A percentile compares a stretch with the other conserved stretches of the same genome.
Evolutionary conservation across 2,888 invertebrate species (phyloP).

Genomic region (Glaucopsyche alexis): DNA sequence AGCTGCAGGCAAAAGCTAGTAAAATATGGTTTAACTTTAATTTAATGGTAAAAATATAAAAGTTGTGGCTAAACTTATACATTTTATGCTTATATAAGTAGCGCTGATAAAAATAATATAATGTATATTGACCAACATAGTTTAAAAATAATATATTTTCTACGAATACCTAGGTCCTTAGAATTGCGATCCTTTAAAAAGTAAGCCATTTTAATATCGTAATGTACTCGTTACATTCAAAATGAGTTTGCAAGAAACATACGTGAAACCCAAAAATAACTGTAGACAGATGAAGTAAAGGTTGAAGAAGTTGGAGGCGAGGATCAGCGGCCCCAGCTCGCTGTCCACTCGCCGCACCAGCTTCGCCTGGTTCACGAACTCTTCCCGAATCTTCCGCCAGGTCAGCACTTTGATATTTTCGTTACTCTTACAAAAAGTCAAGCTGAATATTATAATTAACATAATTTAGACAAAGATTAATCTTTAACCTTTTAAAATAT

Average conservation of each 20-base stretch:
- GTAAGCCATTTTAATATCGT: too few species aligned
- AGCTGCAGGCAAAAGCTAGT: too few species aligned
- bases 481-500: too few species aligned
- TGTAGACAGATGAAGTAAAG: slow-evolving; percentile 86
- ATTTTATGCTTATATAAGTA: too few species aligned
- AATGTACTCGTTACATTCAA: too few species aligned
- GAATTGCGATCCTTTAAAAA: too few species aligned
- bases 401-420: slow-evolving; percentile 48
- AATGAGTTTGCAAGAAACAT: slow-evolving; percentile 48
- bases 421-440: slow-evolving; percentile 42
- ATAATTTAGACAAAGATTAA: too few species aligned
- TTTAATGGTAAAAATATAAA: background rate
- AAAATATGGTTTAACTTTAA: background rate
- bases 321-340: slow-evolving; percentile 78
- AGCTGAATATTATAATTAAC: too few species aligned
- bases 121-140: too few species aligned
- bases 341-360: slow-evolving; percentile 80
- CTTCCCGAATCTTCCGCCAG: slow-evolving; percentile 83
- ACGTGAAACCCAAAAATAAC: slow-evolving; percentile 84
- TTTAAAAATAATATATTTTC: too few species aligned
- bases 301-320: slow-evolving; percentile 83
- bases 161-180: too few species aligned
- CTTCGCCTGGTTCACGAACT: slow-evolving; percentile 81
- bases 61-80: background rate
- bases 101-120: too few species aligned